Evolutionary conservation across 1,140 invertebrate species (phyloP), one percentile per base, ranked within the genome.

Genomic region (Melitaea cinxia): DNA sequence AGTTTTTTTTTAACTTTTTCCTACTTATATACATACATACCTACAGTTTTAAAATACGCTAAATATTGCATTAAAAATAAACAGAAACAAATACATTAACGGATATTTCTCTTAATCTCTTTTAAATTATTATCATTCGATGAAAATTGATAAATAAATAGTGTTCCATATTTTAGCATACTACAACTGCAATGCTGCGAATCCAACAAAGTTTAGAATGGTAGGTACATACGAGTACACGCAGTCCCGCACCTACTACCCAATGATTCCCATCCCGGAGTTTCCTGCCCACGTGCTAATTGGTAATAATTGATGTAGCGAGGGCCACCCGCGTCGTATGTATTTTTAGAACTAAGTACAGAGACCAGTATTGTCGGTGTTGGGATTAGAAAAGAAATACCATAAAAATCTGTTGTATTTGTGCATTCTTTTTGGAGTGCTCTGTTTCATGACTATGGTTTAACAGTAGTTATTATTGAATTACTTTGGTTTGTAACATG

Each of bases 271-370:
- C 23, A 64, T 58, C 59, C 56, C 47, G 24, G 17, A 54, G 70
- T 67, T 79, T 73, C 75, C 73, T 72, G 70, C 54, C 54, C 68
- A 72, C 66, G 78, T 85, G 85, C 76, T 85, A 88, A 85, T 88
- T 80, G 78, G 73, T 76, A 86, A 85, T 88, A 88, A 88, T 83
- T 88, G 85, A 88, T 85, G 67, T 75, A 67, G 72, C 66, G 61
- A 58, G 52, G 85, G 72, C 85, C 83, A 86, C 85, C 82, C 85
- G 82, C 83, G 82, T 80, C 69, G 85, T 57, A 61, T 72, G 64
- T 85, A 84, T 88, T 78, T 84, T 84, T 88, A 85, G 79, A 47
- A 33, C 2, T 71, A 53, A 19, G 47, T 62, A 60, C 53, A 70
- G 70, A 70, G 69, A 71, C 70, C 70, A 73, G 60, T 73, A 28